A percentile compares a stretch with the other conserved stretches of the same genome.
These are phyloP conservation scores for Zosterops hypoxanthus DNA, from an alignment of 2,113 vertebrate species.

Conservation along the genomic window DNA sequence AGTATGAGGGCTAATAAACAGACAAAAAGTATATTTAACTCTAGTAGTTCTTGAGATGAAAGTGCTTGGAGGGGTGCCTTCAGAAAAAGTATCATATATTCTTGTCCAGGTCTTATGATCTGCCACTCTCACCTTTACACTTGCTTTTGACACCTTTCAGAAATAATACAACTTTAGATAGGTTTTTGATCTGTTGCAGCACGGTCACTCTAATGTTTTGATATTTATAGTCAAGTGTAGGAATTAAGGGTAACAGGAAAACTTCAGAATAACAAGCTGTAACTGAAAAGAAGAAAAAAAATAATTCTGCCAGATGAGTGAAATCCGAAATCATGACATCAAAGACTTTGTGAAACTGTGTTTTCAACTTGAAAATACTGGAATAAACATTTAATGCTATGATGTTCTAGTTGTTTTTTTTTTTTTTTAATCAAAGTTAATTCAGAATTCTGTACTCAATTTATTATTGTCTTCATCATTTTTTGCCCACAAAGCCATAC, in stretches of 20 bases:
- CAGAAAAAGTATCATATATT: not conserved
- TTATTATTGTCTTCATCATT: not conserved
- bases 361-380: not conserved
- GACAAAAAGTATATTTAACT: not conserved
- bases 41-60: not conserved
- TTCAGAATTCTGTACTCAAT: not conserved
- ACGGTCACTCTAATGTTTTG: not conserved
- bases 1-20: not conserved
- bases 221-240: not conserved
- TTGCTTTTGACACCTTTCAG: not conserved
- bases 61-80: not conserved
- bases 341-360: not conserved
- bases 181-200: not conserved
- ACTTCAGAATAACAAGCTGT: not conserved
- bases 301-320: not conserved
- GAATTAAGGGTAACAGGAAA: not conserved
- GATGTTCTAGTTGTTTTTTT: not conserved
- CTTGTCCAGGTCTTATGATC: not conserved
- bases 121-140: not conserved
- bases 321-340: not conserved
- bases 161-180: not conserved
- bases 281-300: not conserved
- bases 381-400: not conserved
- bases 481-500: not conserved
- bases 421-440: not conserved